Conservation (phyloP, 2,888 invertebrate genomes). For the Amblyjoppa proteus region DNA sequence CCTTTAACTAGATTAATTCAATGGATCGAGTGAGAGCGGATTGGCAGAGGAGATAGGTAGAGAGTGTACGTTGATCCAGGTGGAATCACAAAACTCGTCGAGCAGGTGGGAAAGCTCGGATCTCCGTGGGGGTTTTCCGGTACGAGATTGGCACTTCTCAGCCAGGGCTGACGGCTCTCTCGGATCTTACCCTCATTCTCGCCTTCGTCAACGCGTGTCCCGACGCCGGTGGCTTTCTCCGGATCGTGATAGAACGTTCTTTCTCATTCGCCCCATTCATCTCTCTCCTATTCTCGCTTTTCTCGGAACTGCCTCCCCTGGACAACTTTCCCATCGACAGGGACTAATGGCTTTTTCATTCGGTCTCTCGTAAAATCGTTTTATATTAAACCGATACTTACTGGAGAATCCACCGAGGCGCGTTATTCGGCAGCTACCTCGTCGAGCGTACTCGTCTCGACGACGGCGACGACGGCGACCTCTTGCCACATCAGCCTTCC, state of each 20-base stretch:
- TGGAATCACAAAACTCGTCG: not conserved
- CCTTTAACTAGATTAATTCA: constrained; percentile 24
- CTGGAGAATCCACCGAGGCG: constrained; percentile 72
- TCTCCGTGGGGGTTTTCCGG: not conserved
- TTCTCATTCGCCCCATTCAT: constrained; percentile 4
- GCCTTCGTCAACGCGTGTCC: constrained; percentile 2
- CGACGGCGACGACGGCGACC: constrained; percentile 25
- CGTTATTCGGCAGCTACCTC: constrained; percentile 52
- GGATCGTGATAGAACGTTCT: constrained; percentile 3
- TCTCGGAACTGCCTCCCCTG: not conserved
- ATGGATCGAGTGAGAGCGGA: not conserved
- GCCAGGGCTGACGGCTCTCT: not conserved
- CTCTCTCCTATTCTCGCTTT: constrained; percentile 23
- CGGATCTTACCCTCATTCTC: constrained; percentile 30
- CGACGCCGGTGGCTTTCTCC: constrained; percentile 9
- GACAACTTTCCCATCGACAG: constrained; percentile 69
- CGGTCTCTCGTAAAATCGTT: constrained; percentile 78
- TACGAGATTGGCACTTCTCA: constrained; percentile 16
- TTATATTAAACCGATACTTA: constrained; percentile 78
- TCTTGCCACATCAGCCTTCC: constrained; percentile 24
- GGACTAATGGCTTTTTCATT: constrained; percentile 80
- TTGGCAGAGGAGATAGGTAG: not conserved
- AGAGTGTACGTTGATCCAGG: constrained; percentile 7
- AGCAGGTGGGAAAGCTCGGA: constrained; percentile 14
- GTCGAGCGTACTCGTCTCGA: constrained; percentile 29